A percentile compares a stretch with the other conserved stretches of the same genome.
phyloP scores from a whole-genome alignment of 1,140 invertebrate genomes.

The Papilio xuthus region DNA sequence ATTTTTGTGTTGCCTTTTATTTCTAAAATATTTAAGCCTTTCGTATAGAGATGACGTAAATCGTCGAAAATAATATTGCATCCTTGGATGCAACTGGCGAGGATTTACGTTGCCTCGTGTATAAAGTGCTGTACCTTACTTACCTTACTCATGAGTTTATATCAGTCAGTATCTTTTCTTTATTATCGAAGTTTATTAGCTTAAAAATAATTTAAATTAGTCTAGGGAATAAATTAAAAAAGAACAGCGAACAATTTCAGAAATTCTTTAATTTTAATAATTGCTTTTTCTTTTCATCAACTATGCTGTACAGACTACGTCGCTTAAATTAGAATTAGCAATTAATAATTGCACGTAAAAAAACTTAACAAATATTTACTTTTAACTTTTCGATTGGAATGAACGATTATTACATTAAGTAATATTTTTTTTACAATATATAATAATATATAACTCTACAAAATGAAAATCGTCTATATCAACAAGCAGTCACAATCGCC shows the following conservation, averaged over 20 bases:
- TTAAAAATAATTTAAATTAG: neutral
- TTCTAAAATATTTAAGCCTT: neutral
- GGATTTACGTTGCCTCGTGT: too few relatives aligned
- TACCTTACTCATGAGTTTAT: neutral
- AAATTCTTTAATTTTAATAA: conserved; percentile 81
- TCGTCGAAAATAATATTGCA: too few relatives aligned
- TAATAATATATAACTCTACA: conserved; percentile 69
- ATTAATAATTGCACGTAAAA: conserved; percentile 82
- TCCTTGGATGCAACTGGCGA: too few relatives aligned
- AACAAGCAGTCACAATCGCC: conserved; percentile 82
- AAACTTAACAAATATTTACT: conserved; percentile 81
- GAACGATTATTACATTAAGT: conserved; percentile 78
- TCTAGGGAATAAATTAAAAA: conserved; percentile 35
- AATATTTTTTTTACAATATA: conserved; percentile 78
- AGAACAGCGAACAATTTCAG: conserved; percentile 72
- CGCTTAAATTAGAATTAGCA: conserved; percentile 81
- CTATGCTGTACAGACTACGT: conserved; percentile 81
- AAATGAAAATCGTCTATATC: conserved; percentile 76
- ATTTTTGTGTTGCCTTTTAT: conserved; percentile 46
- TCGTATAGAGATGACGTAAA: too few relatives aligned
- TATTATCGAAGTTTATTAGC: neutral
- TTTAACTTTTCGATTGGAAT: conserved; percentile 81
- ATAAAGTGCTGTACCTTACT: neutral
- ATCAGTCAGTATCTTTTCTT: neutral
- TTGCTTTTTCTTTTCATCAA: conserved; percentile 79